Base-by-base conservation (phyloP, 2,888 invertebrate species). In the Copidosoma aretas region DNA sequence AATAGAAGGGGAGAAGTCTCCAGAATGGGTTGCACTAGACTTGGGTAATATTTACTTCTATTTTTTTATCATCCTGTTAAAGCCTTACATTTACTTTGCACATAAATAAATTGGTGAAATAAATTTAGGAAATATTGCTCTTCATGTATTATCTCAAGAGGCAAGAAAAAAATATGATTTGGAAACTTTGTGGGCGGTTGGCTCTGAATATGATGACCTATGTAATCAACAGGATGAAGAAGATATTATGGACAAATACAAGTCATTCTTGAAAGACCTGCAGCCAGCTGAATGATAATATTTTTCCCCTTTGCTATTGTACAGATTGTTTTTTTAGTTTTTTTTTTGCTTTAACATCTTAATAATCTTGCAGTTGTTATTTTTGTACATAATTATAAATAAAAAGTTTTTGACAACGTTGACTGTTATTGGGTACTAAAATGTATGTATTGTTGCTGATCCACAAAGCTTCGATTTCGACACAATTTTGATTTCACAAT, bases 111-210 rank as follows among this genome's bases (percentile, higher is more conserved):
- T 54, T 67, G 41, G 56, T 61, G 70, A 60, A 74, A 77, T 77
- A 73, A 74, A 86, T 87, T 46, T 84, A 95, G 95, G 95, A 71
- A 97, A 97, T 81, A 96, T 97, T 77, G 93, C 93, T 5, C 84
- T 98, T 43, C 97, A 98, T 79, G 88, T 98, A 74, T 94, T 97
- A 84, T 89, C 91, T 41, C 86, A 87, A 15, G 86, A 89, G 74
- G 87, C 89, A 1, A 86, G 98, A 75, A 84, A 86, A 73, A 79
- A 86, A 10, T 97, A 95, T 82, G 96, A 97, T 84, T 86, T 98
- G 73, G 98, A 98, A 84, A 91, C 92, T 0, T 84, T 98, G 46
- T 98, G 97, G 98, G 88, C 93, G 51, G 89, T 96, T 21, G 97
- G 97, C 1, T 84, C 90, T 0, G 87, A 93, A 78, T 93, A 88